Base-by-base conservation (phyloP, 1,140 invertebrate genomes). In the Ridgeia piscesae region DNA sequence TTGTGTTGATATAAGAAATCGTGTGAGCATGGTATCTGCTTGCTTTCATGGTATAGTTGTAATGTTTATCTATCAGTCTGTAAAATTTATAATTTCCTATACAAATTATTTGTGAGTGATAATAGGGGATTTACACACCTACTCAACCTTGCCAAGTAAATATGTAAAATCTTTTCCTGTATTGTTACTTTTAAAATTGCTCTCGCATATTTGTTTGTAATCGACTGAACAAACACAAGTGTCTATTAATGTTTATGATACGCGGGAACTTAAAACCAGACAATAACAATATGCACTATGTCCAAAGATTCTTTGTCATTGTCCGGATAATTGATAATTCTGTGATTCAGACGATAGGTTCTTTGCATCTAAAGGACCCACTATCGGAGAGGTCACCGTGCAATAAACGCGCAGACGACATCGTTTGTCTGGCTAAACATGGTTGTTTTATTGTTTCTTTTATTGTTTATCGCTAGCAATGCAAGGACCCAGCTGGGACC, bases 371-470 rank as follows among this genome's bases (percentile, higher is more conserved):
- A 77, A 77, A 77, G 58, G 27, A 77, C 58, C 58, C 27, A 31
- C 6, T 77, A 77, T 77, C 27, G 58, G 27, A 77, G 58, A 77
- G 58, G 58, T 77, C 58, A 31, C 8, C 58, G 27, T 77, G 58
- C 58, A 17, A 77, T 77, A 77, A 77, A 77, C 58, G 58, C 6
- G 27, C 58, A 77, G 27, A 77, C 58, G 2, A 77, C 58, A 77
- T 77, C 58, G 27, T 77, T 77, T 77, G 58, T 77, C 58, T 77
- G 58, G 58, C 58, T 77, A 77, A 77, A 77, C 58, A 77, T 77
- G 58, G 58, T 77, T 77, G 58, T 77, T 77, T 77, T 77, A 77
- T 77, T 77, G 58, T 77, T 77, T 17, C 11, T 77, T 77, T 77
- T 77, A 77, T 17, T 77, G 58, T 77, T 77, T 77, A 77, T 77